Base-by-base conservation (phyloP, 2,888 invertebrate species). In the Hoplodrina ambigua region DNA sequence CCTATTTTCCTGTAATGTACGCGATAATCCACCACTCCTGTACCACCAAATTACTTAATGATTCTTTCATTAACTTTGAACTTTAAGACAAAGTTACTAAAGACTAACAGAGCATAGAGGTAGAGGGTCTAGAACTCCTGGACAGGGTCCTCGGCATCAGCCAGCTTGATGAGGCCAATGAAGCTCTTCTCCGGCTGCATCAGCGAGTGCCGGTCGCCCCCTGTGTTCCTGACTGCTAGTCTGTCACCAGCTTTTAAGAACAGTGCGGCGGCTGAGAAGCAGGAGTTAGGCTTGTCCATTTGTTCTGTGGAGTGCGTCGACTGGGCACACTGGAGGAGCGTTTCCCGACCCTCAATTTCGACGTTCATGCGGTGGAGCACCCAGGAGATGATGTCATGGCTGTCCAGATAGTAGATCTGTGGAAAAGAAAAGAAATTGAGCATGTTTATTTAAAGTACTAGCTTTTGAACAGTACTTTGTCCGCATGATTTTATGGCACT, bases 111-210 rank as follows among this genome's bases (percentile, higher is more conserved):
- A 75, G 65, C 67, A 64, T 50, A 33, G 33, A 44, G 57, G n/a
- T 50, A 33, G 7, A 41, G 54, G 37, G 59, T 46, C 84, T 92
- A 94, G 50, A 94, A 75, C 72, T 95, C 94, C 41, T 92, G 87
- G 7, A 88, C 87, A 2, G 94, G 94, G 37, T 94, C 94, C 37
- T 92, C 92, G 1, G 94, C 93, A 82, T 97, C 97, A 19, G 97
- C 97, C n/a, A 98, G 92, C 91, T 97, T 98, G 64, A 98, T 96
- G n/a, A 98, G 95, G 49, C 98, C 98, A 83, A 98, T 98, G 94
- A 98, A 98, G 85, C 98, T 98, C 89, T 98, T 98, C 80, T 97
- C 97, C 1, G 96, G 96, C 85, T 97, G 97, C 94, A 98, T 97
- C 58, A 97, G 92, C 0, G 97, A 97, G 88, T 97, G 97, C 60